Conservation (phyloP, 2,888 invertebrate genomes). For the Linyphia triangularis region DNA sequence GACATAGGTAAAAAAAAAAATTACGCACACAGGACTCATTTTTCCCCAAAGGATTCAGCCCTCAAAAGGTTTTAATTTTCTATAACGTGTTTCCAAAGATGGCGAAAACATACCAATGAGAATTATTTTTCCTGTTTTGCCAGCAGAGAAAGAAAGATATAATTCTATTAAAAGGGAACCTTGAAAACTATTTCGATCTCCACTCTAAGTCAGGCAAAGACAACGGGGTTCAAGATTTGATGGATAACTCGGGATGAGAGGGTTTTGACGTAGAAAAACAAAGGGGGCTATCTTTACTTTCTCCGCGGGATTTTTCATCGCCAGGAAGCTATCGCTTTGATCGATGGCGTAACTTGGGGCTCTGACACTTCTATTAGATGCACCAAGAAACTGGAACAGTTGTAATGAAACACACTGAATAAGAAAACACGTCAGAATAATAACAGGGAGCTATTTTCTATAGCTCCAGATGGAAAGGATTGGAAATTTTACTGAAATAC, state of each 20-base stretch:
- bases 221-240: slow-evolving; percentile 33
- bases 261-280: slow-evolving; percentile 41
- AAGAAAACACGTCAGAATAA: slow-evolving; percentile 14
- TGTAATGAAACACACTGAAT: slow-evolving; percentile 47
- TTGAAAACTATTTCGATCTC: not conserved
- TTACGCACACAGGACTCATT: no score
- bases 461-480: no score
- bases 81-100: no score
- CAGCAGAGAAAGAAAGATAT: not conserved
- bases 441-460: not conserved
- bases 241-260: slow-evolving; percentile 51
- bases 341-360: slow-evolving; percentile 40
- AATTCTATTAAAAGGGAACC: slow-evolving; percentile 38
- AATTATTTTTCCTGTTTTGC: not conserved
- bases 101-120: no score
- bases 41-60: no score
- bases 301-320: slow-evolving; percentile 50
- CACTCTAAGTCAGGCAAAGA: not conserved
- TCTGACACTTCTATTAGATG: slow-evolving; percentile 58
- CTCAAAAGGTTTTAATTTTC: no score
- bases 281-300: slow-evolving; percentile 43
- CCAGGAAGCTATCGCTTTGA: slow-evolving; percentile 53
- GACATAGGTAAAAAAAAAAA: no score
- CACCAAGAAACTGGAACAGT: slow-evolving; percentile 51
- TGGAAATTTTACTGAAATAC: no score